Evolutionary conservation across 2,888 invertebrate species (phyloP).

Genomic region (Brachycybe producta): DNA sequence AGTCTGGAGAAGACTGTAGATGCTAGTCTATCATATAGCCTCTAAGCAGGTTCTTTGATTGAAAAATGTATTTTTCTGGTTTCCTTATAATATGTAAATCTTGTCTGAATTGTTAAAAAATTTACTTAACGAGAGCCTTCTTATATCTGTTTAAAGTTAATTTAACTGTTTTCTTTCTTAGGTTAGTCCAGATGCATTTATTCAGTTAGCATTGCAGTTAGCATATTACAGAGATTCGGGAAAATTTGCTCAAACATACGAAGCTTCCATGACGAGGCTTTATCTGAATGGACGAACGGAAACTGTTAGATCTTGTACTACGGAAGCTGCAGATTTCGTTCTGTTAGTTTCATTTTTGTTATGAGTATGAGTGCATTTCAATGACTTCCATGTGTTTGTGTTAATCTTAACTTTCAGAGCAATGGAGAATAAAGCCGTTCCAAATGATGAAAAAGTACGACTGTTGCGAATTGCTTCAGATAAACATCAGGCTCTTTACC

Average conservation of each 20-base stretch:
- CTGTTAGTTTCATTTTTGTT: constrained; percentile 26
- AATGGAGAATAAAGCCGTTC: constrained; percentile 29
- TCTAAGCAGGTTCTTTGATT: too few species aligned
- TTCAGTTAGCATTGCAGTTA: constrained; percentile 38
- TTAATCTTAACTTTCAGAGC: constrained; percentile 28
- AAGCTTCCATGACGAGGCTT: constrained; percentile 39
- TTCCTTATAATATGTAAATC: too few species aligned
- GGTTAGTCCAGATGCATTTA: constrained; percentile 40
- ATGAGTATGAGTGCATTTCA: not conserved
- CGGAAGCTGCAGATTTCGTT: constrained; percentile 34
- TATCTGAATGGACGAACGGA: constrained; percentile 39
- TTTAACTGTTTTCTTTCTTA: constrained; percentile 19
- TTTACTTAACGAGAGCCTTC: not conserved
- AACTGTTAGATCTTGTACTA: constrained; percentile 38
- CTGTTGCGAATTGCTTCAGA: constrained; percentile 33
- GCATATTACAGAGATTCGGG: constrained; percentile 37
- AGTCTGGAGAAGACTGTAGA: too few species aligned
- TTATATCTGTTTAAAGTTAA: not conserved
- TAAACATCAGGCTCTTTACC: constrained; percentile 35
- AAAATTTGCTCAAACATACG: constrained; percentile 38
- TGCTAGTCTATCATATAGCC: too few species aligned
- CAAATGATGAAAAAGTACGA: constrained; percentile 31
- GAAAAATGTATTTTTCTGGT: too few species aligned
- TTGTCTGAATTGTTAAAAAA: too few species aligned
- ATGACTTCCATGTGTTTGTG: too few species aligned